These are phyloP conservation scores for Pseudomyrmex concolor DNA, from an alignment of 1,140 invertebrate species.

Conservation along the genomic window DNA sequence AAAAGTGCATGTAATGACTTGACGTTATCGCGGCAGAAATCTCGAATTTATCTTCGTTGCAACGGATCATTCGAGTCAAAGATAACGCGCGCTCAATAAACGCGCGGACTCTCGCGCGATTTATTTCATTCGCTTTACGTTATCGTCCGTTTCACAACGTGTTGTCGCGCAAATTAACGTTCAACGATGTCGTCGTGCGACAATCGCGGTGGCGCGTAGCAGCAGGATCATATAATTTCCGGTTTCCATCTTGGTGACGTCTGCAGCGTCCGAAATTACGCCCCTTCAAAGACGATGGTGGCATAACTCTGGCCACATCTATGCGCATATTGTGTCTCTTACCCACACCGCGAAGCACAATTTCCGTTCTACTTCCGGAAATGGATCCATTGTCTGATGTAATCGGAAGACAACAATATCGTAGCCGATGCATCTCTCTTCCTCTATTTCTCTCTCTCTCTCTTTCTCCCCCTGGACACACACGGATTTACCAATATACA, in stretches of 20 bases:
- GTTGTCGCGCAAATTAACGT: slow-evolving; percentile 30
- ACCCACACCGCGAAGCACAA: slow-evolving; percentile 57
- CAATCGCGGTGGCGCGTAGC: slow-evolving; percentile 5
- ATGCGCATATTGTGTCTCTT: slow-evolving; percentile 45
- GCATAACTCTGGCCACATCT: slow-evolving; percentile 16
- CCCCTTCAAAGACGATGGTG: slow-evolving; percentile 61
- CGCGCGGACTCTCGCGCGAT: neutral
- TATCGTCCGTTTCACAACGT: neutral
- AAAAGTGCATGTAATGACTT: slow-evolving; percentile 57
- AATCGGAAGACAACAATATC: slow-evolving; percentile 77
- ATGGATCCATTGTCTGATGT: slow-evolving; percentile 70
- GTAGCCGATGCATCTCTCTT: slow-evolving; percentile 60
- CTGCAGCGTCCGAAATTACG: slow-evolving; percentile 61
- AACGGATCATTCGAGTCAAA: slow-evolving; percentile 24
- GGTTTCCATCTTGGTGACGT: slow-evolving; percentile 62
- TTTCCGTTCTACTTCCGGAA: slow-evolving; percentile 75
- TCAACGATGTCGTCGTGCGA: slow-evolving; percentile 17
- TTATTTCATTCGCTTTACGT: slow-evolving; percentile 25
- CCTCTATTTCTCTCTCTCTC: slow-evolving; percentile 4
- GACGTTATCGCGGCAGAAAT: slow-evolving; percentile 51
- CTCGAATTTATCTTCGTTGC: slow-evolving; percentile 63
- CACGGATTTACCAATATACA: slow-evolving; percentile 12
- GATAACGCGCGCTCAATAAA: neutral
- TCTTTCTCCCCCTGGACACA: neutral
- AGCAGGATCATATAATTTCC: slow-evolving; percentile 68